A percentile compares a stretch with the other conserved stretches of the same genome.
These are phyloP conservation scores for Diadromus collaris DNA, from an alignment of 2,888 invertebrate genomes.

Conservation along the genomic window DNA sequence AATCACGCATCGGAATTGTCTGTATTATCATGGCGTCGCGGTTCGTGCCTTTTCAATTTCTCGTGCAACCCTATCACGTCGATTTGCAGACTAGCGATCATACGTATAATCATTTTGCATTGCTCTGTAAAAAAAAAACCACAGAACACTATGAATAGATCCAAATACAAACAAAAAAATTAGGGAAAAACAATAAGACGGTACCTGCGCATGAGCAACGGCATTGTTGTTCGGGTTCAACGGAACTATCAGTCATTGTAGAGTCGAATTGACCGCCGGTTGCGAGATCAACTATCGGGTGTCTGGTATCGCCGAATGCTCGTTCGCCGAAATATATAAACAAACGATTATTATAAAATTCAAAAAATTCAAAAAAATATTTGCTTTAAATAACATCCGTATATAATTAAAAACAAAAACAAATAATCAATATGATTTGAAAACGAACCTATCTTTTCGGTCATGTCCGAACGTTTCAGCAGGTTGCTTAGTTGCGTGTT, in stretches of 20 bases:
- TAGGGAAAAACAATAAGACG: conserved; percentile 11
- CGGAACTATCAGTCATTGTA: conserved; percentile 19
- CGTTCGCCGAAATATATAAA: conserved; percentile 18
- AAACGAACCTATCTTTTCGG: conserved; percentile 19
- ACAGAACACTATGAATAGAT: conserved; percentile 22
- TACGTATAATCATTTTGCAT: conserved; percentile 18
- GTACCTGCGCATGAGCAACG: conserved; percentile 15
- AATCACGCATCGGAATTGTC: conserved; percentile 21
- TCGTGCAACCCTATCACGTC: conserved; percentile 22
- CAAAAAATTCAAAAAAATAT: conserved; percentile 13
- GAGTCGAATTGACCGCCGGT: conserved; percentile 17
- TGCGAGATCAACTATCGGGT: conserved; percentile 23
- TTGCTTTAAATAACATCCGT: conserved; percentile 5
- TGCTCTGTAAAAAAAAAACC: conserved; percentile 29
- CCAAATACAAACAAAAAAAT: conserved; percentile 16
- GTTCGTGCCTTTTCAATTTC: conserved; percentile 19
- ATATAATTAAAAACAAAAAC: conserved; percentile 16
- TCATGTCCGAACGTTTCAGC: conserved; percentile 19
- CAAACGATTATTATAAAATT: conserved; percentile 14
- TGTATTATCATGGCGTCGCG: conserved; percentile 13
- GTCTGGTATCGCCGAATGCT: conserved; percentile 19
- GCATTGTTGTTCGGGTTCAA: conserved; percentile 20
- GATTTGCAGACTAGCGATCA: conserved; percentile 28
- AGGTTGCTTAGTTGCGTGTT: conserved; percentile 19
- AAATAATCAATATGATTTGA: conserved; percentile 12